A percentile compares a stretch with the other conserved stretches of the same genome.
phyloP scores from a whole-genome alignment of 1,140 invertebrate species.

The Aphis craccivora region DNA sequence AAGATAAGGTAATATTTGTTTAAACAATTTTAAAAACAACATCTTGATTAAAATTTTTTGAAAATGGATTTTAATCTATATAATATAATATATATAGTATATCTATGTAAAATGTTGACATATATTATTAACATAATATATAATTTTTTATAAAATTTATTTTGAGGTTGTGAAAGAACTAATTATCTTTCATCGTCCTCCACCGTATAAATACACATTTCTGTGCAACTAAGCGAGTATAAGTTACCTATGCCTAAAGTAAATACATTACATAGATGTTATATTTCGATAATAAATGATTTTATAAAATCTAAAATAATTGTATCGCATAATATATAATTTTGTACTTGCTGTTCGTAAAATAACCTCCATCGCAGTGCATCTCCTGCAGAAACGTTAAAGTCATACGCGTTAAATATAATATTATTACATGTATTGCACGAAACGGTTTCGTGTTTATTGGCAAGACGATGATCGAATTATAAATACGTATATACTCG shows the following conservation, averaged over 20 bases:
- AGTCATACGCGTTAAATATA: background rate
- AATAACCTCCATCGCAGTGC: background rate
- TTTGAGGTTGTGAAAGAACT: background rate
- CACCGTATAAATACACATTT: background rate
- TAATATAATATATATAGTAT: too few species aligned
- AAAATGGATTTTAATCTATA: too few species aligned
- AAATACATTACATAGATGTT: too few species aligned
- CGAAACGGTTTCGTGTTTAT: background rate
- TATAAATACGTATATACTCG: background rate
- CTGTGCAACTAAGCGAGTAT: background rate
- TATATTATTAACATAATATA: background rate
- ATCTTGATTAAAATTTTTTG: background rate
- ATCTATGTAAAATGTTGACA: background rate
- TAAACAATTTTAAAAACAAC: background rate
- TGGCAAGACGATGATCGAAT: background rate
- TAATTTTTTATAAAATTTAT: background rate
- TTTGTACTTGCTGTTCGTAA: background rate
- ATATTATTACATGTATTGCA: background rate
- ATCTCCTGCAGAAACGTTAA: background rate
- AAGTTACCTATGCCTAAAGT: background rate
- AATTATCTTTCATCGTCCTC: too few species aligned
- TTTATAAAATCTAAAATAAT: background rate
- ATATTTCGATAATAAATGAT: background rate
- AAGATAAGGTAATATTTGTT: background rate
- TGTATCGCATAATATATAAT: background rate